These are phyloP conservation scores for Sericinus montela DNA, from an alignment of 2,888 invertebrate species.

Conservation along the genomic window DNA sequence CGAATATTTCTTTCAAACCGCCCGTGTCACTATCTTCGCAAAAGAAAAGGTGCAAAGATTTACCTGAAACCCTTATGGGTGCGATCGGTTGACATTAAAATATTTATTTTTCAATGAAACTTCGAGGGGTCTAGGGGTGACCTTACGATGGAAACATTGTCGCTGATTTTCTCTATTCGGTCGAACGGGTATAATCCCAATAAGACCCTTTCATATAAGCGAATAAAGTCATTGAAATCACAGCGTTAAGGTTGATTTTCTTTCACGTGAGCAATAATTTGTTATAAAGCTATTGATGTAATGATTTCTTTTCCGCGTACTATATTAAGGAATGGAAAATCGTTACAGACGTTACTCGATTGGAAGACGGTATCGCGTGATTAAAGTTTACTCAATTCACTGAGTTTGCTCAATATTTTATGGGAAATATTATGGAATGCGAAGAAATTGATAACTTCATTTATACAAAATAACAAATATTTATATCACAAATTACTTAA, in stretches of 20 bases:
- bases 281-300: constrained; percentile 20
- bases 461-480: constrained; percentile 24
- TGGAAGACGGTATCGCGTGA: constrained; percentile 42
- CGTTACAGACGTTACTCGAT: constrained; percentile 29
- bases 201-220: constrained; percentile 37
- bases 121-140: constrained; percentile 39
- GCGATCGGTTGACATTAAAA: constrained; percentile 58
- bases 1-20: constrained; percentile 59
- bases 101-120: constrained; percentile 54
- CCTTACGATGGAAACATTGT: constrained; percentile 30
- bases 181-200: constrained; percentile 39
- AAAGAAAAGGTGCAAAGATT: constrained; percentile 61
- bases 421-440: constrained; percentile 51
- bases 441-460: constrained; percentile 32
- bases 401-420: constrained; percentile 59
- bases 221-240: constrained; percentile 36
- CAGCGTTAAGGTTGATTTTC: constrained; percentile 23
- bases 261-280: constrained; percentile 19
- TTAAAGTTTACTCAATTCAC: constrained; percentile 62
- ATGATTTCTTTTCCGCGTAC: constrained; percentile 21
- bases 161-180: constrained; percentile 41
- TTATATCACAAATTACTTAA: no score
- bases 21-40: constrained; percentile 45
- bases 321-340: constrained; percentile 18
- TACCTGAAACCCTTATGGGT: constrained; percentile 51